Base-by-base conservation (phyloP, 2,888 invertebrate genomes). In the Clivina fossor region DNA sequence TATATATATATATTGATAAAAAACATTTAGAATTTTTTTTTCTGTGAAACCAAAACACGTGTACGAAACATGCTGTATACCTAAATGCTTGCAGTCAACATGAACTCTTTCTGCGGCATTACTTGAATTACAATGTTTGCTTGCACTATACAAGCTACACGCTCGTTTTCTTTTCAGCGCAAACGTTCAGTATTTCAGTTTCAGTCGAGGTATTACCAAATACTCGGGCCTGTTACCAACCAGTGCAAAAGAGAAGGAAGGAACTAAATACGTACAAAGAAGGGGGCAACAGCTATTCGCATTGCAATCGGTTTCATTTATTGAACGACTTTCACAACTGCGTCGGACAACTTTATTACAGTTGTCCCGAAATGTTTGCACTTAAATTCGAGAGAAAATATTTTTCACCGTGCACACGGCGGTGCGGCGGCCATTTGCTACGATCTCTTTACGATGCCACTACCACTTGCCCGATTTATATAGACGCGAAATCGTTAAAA, bases 261-360 rank as follows among this genome's bases (percentile, higher is more conserved):
- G 38, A 38, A 22, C 22, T 19, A 44, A n/a, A n/a, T n/a, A n/a
- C n/a, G n/a, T n/a, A n/a, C 7, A 13, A 37, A 18, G 40, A 20
- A 4, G 19, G 4, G 40, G 40, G 38, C 38, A 13, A 16, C 2
- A 19, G 5, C 20, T 19, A 22, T n/a, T 9, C 3, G 16, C 37
- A 15, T 11, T 30, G 40, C 41, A 41, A 51, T 51, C 33, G 51
- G 51, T 51, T 43, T 51, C 51, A 51, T 51, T 51, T 51, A 51
- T 51, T 51, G 51, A 51, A 51, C 51, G 41, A 51, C 20, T 40
- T 43, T 41, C 41, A 32, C 51, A 51, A 51, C 51, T 51, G 51
- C 33, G 41, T 41, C 43, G 40, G 51, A 51, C 51, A 51, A 51
- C 24, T 51, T 51, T 51, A 51, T 51, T 51, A 51, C 51, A 43